Evolutionary conservation across 2,113 vertebrate genomes (phyloP).

Genomic region (Motacilla alba): DNA sequence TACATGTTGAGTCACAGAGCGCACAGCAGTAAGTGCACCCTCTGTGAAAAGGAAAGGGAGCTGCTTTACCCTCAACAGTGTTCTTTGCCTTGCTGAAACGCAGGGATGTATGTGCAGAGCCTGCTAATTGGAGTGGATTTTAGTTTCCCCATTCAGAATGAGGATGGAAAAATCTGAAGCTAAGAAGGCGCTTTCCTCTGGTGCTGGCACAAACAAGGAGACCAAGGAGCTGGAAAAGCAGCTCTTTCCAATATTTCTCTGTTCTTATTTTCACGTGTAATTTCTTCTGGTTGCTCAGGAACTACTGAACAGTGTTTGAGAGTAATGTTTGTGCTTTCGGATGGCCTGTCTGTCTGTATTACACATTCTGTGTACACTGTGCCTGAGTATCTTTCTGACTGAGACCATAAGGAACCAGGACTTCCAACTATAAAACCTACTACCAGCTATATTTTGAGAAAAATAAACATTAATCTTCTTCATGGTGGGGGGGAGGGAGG

Average conservation of each 20-base stretch:
- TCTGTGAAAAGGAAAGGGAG: neutral
- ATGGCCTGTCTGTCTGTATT: neutral
- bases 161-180: neutral
- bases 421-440: neutral
- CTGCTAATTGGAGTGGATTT: neutral
- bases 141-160: neutral
- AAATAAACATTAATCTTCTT: neutral
- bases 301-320: neutral
- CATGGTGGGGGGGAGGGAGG: rapidly evolving
- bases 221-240: neutral
- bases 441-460: neutral
- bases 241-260: neutral
- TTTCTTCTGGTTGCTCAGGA: neutral
- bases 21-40: neutral
- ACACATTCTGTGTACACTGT: neutral
- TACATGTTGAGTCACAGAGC: neutral
- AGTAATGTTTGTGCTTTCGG: neutral
- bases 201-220: neutral
- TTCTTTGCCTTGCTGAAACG: neutral
- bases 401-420: neutral
- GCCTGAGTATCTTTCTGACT: neutral
- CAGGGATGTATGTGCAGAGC: neutral
- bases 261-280: neutral
- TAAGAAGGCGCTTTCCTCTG: neutral
- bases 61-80: neutral